These are phyloP conservation scores for Pteropus alecto DNA, from an alignment of 2,113 vertebrate species.

Conservation along the genomic window DNA sequence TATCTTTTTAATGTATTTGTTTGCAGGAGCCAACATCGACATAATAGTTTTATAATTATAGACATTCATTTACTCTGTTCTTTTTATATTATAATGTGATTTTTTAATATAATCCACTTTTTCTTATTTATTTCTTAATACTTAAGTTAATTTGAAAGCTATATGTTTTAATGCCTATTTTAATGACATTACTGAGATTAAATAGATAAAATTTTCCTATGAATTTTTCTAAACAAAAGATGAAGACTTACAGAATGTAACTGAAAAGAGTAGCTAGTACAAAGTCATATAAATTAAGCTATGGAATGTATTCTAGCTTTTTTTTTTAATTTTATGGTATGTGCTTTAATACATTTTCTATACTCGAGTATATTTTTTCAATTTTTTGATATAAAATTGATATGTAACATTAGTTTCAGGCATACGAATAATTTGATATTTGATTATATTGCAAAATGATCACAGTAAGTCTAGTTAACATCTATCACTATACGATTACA, in stretches of 20 bases:
- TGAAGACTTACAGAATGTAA: background rate
- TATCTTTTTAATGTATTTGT: background rate
- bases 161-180: background rate
- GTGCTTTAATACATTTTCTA: background rate
- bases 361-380: background rate
- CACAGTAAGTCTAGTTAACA: background rate
- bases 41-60: background rate
- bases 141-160: background rate
- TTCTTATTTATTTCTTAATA: background rate
- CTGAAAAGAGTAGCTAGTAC: background rate
- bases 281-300: background rate
- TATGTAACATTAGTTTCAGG: background rate
- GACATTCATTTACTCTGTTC: background rate
- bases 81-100: background rate
- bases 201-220: background rate
- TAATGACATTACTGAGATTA: background rate
- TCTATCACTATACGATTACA: background rate
- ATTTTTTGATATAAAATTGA: background rate
- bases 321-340: background rate
- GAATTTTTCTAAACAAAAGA: background rate
- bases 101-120: background rate
- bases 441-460: background rate
- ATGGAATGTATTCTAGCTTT: background rate
- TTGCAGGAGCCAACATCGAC: background rate
- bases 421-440: background rate